Evolutionary conservation across 2,113 vertebrate species (phyloP), one percentile per base, ranked within the genome.

Genomic region (Tragelaphus buxtoni): DNA sequence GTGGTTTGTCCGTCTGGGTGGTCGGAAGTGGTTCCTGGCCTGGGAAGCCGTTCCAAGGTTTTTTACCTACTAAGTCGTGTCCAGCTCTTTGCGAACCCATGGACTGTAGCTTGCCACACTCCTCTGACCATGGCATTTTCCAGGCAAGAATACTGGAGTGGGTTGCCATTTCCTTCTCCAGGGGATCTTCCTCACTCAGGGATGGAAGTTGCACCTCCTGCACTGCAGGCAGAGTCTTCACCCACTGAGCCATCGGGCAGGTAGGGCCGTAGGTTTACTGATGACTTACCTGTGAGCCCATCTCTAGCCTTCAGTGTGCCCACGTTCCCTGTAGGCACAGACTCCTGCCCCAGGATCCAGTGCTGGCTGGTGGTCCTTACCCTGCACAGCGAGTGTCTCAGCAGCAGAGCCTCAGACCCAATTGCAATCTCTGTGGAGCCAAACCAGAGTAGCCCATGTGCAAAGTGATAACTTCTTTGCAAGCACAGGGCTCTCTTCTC

Each of bases 261-360:
- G 35, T 2, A 12, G 2, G 12, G 35, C 35, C 5, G 5, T 72
- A 39, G 24, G 51, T 4, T 4, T 3, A 11, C 84, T 28, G 1
- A 8, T 16, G 61, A 13, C 45, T 69, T 6, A 6, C 16, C 3
- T 47, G 47, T n/a, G 60, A 11, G 14, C 53, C 56, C 35, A 8
- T 35, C 49, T 30, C 28, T 16, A 69, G 60, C 10, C 49, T n/a
- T 6, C 42, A 35, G 9, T 26, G 2, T 56, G 74, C 35, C 84
- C 24, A 9, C 4, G 4, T 10, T 58, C n/a, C 42, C 32, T 49
- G 42, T 5, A 9, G 16, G 18, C 53, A 28, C 28, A 32, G 30
- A 24, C 76, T 39, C 11, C 49, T 3, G 30, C 49, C 80, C 30
- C 30, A 6, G 55, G 39, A 56, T 9, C 76, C 24, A 0, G 79